Evolutionary conservation across 2,888 invertebrate genomes (phyloP).

Genomic region (Xestia sexstrigata): DNA sequence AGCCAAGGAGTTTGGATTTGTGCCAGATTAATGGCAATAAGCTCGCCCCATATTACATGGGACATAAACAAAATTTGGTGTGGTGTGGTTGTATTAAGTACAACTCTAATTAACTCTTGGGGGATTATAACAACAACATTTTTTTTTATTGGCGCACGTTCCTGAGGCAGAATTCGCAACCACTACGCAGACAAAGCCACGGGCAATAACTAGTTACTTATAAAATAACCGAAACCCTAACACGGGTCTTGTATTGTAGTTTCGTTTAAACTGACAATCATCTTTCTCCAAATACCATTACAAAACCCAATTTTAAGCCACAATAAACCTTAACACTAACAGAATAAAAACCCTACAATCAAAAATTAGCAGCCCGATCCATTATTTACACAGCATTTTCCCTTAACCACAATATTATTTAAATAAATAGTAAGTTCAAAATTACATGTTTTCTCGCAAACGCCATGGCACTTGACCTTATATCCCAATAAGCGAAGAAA

Average conservation of each 20-base stretch:
- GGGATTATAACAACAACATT: too few species aligned
- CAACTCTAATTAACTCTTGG: too few species aligned
- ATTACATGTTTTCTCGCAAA: slow-evolving; percentile 81
- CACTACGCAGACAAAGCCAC: background rate
- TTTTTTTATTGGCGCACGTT: too few species aligned
- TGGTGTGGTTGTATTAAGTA: too few species aligned
- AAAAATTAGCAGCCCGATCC: background rate
- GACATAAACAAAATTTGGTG: too few species aligned
- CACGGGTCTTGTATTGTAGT: slow-evolving; percentile 15
- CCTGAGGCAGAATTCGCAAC: too few species aligned
- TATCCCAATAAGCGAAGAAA: slow-evolving; percentile 84
- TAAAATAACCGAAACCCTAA: slow-evolving; percentile 7
- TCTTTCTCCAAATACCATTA: too few species aligned
- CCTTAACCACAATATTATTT: slow-evolving; percentile 68
- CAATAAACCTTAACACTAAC: background rate
- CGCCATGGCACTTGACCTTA: slow-evolving; percentile 79
- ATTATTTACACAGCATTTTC: slow-evolving; percentile 48
- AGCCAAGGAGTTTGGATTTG: too few species aligned
- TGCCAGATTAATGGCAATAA: too few species aligned
- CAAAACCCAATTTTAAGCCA: background rate
- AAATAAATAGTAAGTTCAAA: slow-evolving; percentile 65
- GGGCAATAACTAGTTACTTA: background rate
- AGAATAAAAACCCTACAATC: background rate
- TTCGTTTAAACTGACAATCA: slow-evolving; percentile 17
- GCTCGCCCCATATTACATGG: too few species aligned